Evolutionary conservation across 2,113 vertebrate species (phyloP).

Genomic region (Muscicapa adusta): DNA sequence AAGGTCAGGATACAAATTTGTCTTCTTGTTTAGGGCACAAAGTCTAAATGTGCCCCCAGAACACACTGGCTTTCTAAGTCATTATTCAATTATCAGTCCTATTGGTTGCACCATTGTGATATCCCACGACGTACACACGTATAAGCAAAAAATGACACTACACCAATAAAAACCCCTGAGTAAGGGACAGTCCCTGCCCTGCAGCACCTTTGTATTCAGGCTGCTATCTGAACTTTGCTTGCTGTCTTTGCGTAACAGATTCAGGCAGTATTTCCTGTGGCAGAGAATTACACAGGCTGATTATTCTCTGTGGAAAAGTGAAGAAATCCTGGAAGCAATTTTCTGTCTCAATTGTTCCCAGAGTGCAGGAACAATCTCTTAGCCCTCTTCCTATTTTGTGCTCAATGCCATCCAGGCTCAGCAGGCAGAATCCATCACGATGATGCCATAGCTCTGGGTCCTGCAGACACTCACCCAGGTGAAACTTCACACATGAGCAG

Average conservation of each 20-base stretch:
- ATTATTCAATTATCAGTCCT: background rate
- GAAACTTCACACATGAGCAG: background rate
- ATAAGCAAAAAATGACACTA: background rate
- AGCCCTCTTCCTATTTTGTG: constrained; percentile 13
- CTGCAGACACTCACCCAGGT: background rate
- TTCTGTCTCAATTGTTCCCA: constrained; percentile 53
- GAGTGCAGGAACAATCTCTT: constrained; percentile 10
- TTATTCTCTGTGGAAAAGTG: constrained; percentile 37
- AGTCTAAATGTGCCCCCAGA: background rate
- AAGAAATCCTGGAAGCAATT: constrained; percentile 66
- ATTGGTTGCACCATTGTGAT: background rate
- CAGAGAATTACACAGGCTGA: constrained; percentile 44
- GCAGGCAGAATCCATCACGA: background rate
- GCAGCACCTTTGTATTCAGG: background rate
- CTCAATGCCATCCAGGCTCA: background rate
- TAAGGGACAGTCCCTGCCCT: background rate
- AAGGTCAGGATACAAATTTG: background rate
- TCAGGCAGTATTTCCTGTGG: constrained; percentile 23
- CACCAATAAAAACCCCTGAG: background rate
- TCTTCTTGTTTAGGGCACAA: background rate
- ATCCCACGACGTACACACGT: background rate
- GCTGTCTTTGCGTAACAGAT: constrained; percentile 18
- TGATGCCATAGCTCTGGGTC: background rate
- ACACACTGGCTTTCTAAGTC: fast-evolving
- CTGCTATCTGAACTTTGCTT: background rate